Evolutionary conservation across 2,797 vertebrate genomes (phyloP).

Genomic region (Tapirus indicus): DNA sequence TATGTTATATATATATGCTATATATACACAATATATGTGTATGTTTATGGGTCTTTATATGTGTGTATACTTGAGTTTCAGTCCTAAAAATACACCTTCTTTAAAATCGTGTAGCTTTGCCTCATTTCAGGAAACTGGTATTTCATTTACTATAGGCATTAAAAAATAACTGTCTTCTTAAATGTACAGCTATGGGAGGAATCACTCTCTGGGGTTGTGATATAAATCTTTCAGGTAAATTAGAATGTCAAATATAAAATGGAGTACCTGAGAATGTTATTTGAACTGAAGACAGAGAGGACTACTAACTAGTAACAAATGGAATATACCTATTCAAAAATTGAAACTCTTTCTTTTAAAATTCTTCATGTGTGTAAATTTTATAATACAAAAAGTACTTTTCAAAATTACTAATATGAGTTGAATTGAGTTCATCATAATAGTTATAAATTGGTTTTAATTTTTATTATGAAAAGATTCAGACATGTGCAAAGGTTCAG

Average conservation of each 20-base stretch:
- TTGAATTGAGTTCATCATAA: neutral
- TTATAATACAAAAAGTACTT: neutral
- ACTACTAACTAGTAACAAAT: neutral
- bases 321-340: neutral
- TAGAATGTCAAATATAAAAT: neutral
- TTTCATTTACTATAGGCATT: neutral
- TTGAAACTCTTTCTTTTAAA: neutral
- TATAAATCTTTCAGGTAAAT: neutral
- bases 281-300: neutral
- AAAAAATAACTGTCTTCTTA: constrained; percentile 13
- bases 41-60: neutral
- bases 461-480: neutral
- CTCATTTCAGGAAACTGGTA: neutral
- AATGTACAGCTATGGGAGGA: neutral
- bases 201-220: neutral
- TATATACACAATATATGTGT: neutral
- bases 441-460: neutral
- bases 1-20: neutral
- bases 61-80: neutral
- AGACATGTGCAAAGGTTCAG: neutral
- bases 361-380: neutral
- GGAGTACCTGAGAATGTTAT: neutral
- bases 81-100: constrained; percentile 1
- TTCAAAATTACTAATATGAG: neutral
- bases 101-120: neutral